A percentile compares a stretch with the other conserved stretches of the same genome.
Evolutionary conservation across 2,113 vertebrate species (phyloP).

Genomic region (Pandion haliaetus): DNA sequence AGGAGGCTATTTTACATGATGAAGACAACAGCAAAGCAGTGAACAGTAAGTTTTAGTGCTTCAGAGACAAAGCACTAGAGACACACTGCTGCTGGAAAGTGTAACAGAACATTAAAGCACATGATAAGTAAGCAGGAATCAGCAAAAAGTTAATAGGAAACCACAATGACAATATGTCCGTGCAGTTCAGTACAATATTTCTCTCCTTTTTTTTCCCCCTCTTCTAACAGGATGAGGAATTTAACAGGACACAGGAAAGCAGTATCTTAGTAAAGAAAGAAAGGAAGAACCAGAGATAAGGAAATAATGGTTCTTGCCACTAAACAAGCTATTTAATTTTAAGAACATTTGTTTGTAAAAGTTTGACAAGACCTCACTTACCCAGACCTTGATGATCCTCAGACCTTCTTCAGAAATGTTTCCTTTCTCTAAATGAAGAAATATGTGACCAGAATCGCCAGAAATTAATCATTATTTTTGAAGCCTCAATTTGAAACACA

Average conservation of each 20-base stretch:
- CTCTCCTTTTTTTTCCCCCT: background rate
- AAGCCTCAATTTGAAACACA: background rate
- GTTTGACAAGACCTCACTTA: conserved; percentile 30
- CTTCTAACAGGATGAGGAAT: conserved; percentile 45
- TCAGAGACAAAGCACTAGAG: conserved; percentile 16
- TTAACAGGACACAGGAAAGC: conserved; percentile 50
- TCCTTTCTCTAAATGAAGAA: conserved; percentile 1
- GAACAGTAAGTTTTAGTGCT: background rate
- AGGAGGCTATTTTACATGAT: conserved; percentile 46
- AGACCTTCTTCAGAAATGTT: background rate
- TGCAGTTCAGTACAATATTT: background rate
- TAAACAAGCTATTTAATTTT: conserved; percentile 3
- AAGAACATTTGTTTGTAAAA: conserved; percentile 1
- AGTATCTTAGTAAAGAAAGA: conserved; percentile 48
- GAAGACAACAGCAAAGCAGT: background rate
- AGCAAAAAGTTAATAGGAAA: background rate
- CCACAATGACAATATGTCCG: background rate
- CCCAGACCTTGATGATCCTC: background rate
- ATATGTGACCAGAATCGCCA: background rate
- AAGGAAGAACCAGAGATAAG: conserved; percentile 59
- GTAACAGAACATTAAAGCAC: background rate
- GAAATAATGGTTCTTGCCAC: conserved; percentile 1
- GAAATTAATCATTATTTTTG: background rate
- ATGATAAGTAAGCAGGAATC: conserved; percentile 13
- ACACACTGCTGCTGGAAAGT: conserved; percentile 27